A percentile compares a stretch with the other conserved stretches of the same genome.
Evolutionary conservation across 1,140 invertebrate species (phyloP).

Genomic region (Galendromus occidentalis): DNA sequence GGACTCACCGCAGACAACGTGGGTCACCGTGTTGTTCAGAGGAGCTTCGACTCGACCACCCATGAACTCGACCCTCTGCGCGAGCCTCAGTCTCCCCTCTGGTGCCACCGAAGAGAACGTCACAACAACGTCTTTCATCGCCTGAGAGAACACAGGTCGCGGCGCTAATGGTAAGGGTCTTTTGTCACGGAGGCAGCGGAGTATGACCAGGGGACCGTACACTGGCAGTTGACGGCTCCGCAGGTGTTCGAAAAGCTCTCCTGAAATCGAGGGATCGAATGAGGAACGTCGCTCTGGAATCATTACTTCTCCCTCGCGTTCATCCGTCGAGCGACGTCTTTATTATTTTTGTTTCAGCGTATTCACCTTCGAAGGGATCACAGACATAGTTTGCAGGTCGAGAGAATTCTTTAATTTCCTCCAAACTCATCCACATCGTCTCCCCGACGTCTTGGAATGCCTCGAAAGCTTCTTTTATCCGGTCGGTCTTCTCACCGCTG

Average conservation of each 20-base stretch:
- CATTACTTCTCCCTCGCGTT: too few species aligned
- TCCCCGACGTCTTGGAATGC: not conserved
- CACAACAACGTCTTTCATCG: not conserved
- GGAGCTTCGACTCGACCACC: not conserved
- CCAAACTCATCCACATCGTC: not conserved
- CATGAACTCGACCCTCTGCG: not conserved
- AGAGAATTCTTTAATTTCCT: not conserved
- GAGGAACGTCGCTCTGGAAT: too few species aligned
- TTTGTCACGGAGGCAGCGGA: not conserved
- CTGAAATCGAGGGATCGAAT: too few species aligned
- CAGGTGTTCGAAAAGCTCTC: too few species aligned
- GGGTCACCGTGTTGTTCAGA: not conserved
- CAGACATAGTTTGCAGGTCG: not conserved
- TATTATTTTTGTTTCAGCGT: too few species aligned
- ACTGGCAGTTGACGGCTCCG: not conserved
- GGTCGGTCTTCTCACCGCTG: not conserved
- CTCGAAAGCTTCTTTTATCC: not conserved
- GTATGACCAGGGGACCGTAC: not conserved
- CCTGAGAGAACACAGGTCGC: not conserved
- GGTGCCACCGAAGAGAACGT: not conserved
- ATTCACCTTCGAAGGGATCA: slow-evolving; percentile 2
- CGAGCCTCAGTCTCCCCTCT: not conserved
- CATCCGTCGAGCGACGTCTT: too few species aligned
- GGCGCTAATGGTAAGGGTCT: not conserved
- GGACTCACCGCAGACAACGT: not conserved